Conservation (phyloP, 2,888 invertebrate species). For the Andrena haemorrhoa region DNA sequence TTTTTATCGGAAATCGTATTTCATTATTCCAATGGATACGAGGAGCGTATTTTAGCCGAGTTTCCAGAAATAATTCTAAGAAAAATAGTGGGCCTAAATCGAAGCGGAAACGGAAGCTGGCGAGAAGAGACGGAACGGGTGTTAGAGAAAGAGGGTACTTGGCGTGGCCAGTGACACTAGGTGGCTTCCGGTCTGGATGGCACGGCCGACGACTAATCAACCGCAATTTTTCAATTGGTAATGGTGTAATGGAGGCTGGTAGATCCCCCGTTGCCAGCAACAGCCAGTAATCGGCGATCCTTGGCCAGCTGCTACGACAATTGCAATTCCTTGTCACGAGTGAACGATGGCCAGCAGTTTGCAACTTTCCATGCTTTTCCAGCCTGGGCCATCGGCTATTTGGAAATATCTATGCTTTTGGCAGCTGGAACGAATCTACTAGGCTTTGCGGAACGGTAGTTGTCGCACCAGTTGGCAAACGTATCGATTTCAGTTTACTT, state of each 20-base stretch:
- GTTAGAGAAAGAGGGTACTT: slow-evolving; percentile 29
- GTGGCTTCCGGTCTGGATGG: slow-evolving; percentile 62
- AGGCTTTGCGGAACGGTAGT: background rate
- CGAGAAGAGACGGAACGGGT: slow-evolving; percentile 13
- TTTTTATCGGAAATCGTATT: slow-evolving; percentile 34
- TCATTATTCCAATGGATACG: background rate
- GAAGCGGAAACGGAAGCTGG: slow-evolving; percentile 35
- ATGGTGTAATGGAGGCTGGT: slow-evolving; percentile 56
- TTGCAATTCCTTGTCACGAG: slow-evolving; percentile 20
- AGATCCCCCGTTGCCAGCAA: slow-evolving; percentile 46
- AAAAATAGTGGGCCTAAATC: background rate
- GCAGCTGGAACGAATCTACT: background rate
- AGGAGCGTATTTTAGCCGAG: too few relatives aligned
- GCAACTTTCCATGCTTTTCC: background rate
- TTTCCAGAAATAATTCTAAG: too few relatives aligned
- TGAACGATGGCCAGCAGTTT: background rate
- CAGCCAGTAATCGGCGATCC: slow-evolving; percentile 57
- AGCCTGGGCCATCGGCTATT: too few relatives aligned
- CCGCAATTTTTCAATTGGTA: slow-evolving; percentile 70
- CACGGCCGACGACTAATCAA: slow-evolving; percentile 58
- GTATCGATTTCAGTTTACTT: slow-evolving; percentile 25
- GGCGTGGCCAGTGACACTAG: slow-evolving; percentile 65
- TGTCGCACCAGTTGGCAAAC: background rate
- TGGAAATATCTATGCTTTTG: background rate
- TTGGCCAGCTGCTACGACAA: slow-evolving; percentile 39